Percentiles rank a stretch among this genome's conserved stretches.
phyloP scores from a whole-genome alignment of 2,888 invertebrate species.

The Eugnorisma glareosa region DNA sequence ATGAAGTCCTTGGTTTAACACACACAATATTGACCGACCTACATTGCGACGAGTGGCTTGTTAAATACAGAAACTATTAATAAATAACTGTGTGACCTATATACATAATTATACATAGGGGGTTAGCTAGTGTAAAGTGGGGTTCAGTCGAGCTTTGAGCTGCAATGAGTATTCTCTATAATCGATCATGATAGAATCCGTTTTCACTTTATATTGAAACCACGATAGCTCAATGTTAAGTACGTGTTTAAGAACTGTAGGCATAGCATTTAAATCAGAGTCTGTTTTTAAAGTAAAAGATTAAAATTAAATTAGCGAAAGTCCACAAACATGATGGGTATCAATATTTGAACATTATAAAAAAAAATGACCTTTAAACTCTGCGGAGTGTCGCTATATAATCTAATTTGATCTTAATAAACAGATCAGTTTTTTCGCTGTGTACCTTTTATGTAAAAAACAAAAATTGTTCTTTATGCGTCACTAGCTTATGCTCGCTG shows the following conservation, averaged over 20 bases:
- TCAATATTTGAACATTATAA: background rate
- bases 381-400: background rate
- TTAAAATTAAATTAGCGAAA: background rate
- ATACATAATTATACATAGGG: constrained; percentile 22
- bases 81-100: constrained; percentile 52
- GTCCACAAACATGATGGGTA: background rate
- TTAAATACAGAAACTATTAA: constrained; percentile 55
- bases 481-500: background rate
- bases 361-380: background rate
- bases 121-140: constrained; percentile 6
- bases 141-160: background rate
- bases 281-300: background rate
- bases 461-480: background rate
- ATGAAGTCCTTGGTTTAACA: constrained; percentile 26
- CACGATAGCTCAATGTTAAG: background rate
- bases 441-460: background rate
- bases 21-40: constrained; percentile 38
- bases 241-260: background rate
- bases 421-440: background rate
- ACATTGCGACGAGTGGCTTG: constrained; percentile 23
- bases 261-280: background rate
- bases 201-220: background rate
- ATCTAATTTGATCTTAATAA: background rate
- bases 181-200: constrained; percentile 7
- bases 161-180: background rate